A percentile compares a stretch with the other conserved stretches of the same genome.
Evolutionary conservation across 2,888 invertebrate species (phyloP).

Genomic region (Epiblema foenella): DNA sequence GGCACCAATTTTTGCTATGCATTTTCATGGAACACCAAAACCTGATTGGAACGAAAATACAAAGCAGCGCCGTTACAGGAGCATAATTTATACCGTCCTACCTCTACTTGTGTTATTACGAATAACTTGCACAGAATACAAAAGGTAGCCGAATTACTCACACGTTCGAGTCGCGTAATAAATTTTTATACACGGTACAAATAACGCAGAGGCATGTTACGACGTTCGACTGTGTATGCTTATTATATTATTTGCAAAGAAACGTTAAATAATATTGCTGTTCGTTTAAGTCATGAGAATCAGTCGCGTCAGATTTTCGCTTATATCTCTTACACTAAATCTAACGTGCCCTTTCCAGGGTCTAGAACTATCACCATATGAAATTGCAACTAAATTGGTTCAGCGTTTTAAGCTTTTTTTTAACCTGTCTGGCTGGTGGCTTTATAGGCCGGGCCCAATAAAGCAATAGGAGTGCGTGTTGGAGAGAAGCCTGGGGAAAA

Average conservation of each 20-base stretch:
- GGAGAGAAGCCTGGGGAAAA: no score
- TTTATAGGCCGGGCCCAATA: no score
- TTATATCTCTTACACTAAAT: no score
- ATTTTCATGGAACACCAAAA: neutral
- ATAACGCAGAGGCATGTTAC: constrained; percentile 52
- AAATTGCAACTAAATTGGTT: neutral
- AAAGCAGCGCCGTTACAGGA: constrained; percentile 7
- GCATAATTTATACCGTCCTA: constrained; percentile 33
- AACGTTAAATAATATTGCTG: neutral
- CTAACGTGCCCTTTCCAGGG: no score
- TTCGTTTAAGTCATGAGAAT: neutral
- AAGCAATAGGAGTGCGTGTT: no score
- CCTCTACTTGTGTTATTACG: constrained; percentile 28
- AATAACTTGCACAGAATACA: constrained; percentile 40
- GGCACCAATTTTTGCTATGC: neutral
- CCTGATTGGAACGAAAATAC: constrained; percentile 9
- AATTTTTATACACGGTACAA: constrained; percentile 35
- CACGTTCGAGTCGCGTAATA: constrained; percentile 37
- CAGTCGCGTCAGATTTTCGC: no score
- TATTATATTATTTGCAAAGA: no score
- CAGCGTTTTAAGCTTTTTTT: no score
- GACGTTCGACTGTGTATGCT: neutral
- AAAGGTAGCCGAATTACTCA: constrained; percentile 33
- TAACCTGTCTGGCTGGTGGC: no score
- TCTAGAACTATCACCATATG: no score